phyloP scores from a whole-genome alignment of 2,797 vertebrate genomes.

The Emys orbicularis region DNA sequence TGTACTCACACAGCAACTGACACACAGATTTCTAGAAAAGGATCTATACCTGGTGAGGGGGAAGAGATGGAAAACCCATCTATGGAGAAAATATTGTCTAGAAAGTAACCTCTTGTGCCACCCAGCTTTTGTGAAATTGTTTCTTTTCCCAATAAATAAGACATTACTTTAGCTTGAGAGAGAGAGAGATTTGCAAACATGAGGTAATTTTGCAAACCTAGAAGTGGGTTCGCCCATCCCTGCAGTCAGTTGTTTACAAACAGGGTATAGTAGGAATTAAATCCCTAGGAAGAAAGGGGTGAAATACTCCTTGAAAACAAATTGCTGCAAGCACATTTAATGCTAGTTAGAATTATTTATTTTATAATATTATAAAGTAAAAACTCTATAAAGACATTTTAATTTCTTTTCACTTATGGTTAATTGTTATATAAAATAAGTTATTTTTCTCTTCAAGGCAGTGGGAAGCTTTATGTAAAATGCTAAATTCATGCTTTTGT shows the following conservation, averaged over 20 bases:
- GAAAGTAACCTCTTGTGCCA: neutral
- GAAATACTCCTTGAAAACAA: neutral
- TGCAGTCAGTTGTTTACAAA: neutral
- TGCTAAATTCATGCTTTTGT: neutral
- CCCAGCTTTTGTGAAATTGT: neutral
- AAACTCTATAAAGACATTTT: neutral
- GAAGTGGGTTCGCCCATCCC: constrained; percentile 1
- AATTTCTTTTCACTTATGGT: neutral
- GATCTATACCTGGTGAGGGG: neutral
- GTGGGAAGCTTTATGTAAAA: neutral
- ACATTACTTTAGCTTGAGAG: neutral
- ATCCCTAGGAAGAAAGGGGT: neutral
- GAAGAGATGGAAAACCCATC: neutral
- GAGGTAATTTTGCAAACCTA: neutral
- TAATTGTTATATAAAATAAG: neutral
- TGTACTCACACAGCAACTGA: neutral
- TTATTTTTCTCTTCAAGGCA: neutral
- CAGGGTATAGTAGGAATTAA: neutral
- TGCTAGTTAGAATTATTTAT: neutral
- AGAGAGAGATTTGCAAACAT: neutral
- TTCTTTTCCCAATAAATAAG: neutral
- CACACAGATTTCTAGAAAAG: neutral
- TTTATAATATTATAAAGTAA: constrained; percentile 4
- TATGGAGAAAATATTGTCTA: neutral
- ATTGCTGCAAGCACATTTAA: neutral